These are phyloP conservation scores for Cephus runcator DNA, from an alignment of 2,888 invertebrate species.

Conservation along the genomic window DNA sequence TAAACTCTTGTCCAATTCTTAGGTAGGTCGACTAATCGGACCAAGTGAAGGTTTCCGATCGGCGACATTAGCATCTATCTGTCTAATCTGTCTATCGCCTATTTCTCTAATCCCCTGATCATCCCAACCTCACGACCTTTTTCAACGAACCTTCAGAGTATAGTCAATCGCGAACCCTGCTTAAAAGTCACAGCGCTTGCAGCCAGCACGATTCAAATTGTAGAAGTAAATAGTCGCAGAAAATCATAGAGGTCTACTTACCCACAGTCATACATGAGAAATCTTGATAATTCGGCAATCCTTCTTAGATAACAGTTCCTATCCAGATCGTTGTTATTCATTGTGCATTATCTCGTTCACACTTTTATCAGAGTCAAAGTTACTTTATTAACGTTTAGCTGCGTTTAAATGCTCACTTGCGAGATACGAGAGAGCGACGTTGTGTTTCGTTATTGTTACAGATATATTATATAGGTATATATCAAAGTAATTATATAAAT, in stretches of 20 bases:
- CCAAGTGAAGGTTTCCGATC: slow-evolving; percentile 38
- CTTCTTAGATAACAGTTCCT: neutral
- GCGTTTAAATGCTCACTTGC: neutral
- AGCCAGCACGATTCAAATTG: neutral
- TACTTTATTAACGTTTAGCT: neutral
- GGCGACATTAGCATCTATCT: slow-evolving; percentile 24
- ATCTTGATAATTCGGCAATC: neutral
- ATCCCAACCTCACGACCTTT: neutral
- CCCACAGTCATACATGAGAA: neutral
- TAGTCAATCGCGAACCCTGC: neutral
- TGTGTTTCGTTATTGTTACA: slow-evolving; percentile 34
- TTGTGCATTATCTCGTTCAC: neutral
- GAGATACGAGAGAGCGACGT: slow-evolving; percentile 5
- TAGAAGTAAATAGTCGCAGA: neutral
- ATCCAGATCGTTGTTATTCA: neutral
- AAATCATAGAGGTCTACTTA: neutral
- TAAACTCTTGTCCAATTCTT: slow-evolving; percentile 66
- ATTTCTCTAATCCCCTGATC: neutral
- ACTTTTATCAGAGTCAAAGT: neutral
- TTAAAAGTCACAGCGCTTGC: neutral
- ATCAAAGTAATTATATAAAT: slow-evolving; percentile 9
- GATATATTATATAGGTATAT: slow-evolving; percentile 20
- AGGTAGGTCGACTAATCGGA: slow-evolving; percentile 51
- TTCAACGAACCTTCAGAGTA: neutral
- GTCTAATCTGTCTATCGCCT: neutral